These are phyloP conservation scores for Empidonax alnorum DNA, from an alignment of 2,113 vertebrate species.

Conservation along the genomic window DNA sequence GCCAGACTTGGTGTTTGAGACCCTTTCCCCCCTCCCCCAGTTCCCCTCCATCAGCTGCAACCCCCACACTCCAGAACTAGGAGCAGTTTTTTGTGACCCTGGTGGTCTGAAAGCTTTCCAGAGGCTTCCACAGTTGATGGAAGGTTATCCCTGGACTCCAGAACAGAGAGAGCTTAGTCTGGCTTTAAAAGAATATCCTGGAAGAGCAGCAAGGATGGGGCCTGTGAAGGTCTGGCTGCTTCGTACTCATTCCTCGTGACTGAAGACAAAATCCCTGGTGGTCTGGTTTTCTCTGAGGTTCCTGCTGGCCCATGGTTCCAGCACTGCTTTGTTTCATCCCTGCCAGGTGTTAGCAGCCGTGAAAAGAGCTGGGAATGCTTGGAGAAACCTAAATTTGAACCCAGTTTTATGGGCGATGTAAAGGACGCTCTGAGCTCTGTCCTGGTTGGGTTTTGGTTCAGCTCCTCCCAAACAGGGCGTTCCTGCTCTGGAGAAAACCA, in stretches of 20 bases:
- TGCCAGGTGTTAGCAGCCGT: too few species aligned
- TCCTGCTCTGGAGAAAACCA: not conserved
- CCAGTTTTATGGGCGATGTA: accelerated
- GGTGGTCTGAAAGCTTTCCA: not conserved
- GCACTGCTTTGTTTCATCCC: not conserved
- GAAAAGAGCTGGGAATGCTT: not conserved
- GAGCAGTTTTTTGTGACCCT: not conserved
- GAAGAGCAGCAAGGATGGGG: not conserved
- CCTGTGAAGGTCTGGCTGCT: not conserved
- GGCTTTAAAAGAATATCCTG: not conserved
- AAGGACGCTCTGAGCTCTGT: not conserved
- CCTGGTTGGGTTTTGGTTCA: not conserved
- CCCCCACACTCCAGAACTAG: not conserved
- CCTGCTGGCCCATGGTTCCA: not conserved
- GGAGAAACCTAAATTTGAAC: not conserved
- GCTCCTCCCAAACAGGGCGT: not conserved
- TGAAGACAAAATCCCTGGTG: not conserved
- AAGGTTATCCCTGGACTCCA: not conserved
- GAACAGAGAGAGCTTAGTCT: not conserved
- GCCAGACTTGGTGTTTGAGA: not conserved
- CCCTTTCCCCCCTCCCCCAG: accelerated
- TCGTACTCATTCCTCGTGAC: not conserved
- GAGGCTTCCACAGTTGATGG: not conserved
- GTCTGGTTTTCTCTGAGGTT: not conserved
- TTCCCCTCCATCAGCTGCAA: not conserved